Evolutionary conservation across 1,140 invertebrate species (phyloP).

Genomic region (Asbolus verrucosus): DNA sequence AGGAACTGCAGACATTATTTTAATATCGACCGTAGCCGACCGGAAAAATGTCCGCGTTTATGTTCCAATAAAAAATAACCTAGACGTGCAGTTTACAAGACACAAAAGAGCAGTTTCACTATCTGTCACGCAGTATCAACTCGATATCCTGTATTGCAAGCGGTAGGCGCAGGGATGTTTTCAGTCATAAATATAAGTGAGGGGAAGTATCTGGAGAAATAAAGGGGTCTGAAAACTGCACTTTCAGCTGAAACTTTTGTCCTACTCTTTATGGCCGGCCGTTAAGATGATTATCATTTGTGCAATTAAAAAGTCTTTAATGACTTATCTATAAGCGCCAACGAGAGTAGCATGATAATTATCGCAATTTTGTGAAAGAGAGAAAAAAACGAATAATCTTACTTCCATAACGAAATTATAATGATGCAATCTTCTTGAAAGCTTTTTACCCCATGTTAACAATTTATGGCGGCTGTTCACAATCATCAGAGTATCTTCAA

Average conservation of each 20-base stretch:
- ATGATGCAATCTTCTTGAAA: too few species aligned
- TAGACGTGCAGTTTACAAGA: constrained; percentile 26
- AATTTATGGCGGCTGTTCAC: too few species aligned
- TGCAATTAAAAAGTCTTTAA: too few species aligned
- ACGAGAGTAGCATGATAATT: too few species aligned
- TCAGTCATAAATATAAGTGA: constrained; percentile 7
- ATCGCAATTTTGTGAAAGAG: too few species aligned
- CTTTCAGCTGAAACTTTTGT: constrained; percentile 10
- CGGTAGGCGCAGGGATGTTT: constrained; percentile 20
- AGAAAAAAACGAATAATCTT: too few species aligned
- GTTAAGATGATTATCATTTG: too few species aligned
- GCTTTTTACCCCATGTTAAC: too few species aligned
- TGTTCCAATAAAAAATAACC: constrained; percentile 19
- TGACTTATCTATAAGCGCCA: too few species aligned
- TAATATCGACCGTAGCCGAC: constrained; percentile 10
- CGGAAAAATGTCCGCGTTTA: constrained; percentile 16
- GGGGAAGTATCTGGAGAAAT: constrained; percentile 13
- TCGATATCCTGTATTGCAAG: constrained; percentile 25
- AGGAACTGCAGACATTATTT: neutral
- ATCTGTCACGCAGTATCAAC: constrained; percentile 32
- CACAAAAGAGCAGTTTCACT: constrained; percentile 37
- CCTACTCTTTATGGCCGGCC: too few species aligned
- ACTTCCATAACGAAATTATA: too few species aligned
- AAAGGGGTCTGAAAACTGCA: constrained; percentile 17
- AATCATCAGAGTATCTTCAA: too few species aligned